A percentile compares a stretch with the other conserved stretches of the same genome.
phyloP scores from a whole-genome alignment of 2,888 invertebrate species.

The Crossocerus cetratus region DNA sequence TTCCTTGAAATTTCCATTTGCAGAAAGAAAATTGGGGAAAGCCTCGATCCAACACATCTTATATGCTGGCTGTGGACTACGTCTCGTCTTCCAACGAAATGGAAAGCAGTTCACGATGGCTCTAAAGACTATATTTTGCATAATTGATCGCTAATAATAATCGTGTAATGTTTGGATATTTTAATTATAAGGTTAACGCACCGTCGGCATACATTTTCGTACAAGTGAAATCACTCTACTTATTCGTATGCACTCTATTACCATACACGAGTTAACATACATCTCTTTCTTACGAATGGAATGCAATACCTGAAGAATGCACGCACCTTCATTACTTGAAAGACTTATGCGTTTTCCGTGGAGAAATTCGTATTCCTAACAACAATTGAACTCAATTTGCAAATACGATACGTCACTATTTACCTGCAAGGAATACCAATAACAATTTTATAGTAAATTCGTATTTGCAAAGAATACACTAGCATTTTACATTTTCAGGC shows the following conservation, averaged over 20 bases:
- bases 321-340: no score
- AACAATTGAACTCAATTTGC: no score
- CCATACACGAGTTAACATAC: no score
- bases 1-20: neutral
- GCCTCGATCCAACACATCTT: neutral
- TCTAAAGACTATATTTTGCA: neutral
- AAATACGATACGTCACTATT: no score
- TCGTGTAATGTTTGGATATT: neutral
- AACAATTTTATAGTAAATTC: no score
- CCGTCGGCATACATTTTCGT: neutral
- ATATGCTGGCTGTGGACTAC: neutral
- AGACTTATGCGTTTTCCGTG: no score
- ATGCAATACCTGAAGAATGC: no score
- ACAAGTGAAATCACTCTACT: neutral
- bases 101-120: neutral
- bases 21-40: slow-evolving; percentile 7
- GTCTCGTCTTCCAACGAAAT: neutral
- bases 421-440: no score
- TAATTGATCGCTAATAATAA: neutral
- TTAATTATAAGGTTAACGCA: neutral
- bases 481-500: no score
- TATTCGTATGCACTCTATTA: neutral
- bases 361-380: no score
- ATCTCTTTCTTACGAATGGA: no score
- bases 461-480: no score